phyloP scores from a whole-genome alignment of 1,140 invertebrate genomes.

The Habropoda laboriosa region DNA sequence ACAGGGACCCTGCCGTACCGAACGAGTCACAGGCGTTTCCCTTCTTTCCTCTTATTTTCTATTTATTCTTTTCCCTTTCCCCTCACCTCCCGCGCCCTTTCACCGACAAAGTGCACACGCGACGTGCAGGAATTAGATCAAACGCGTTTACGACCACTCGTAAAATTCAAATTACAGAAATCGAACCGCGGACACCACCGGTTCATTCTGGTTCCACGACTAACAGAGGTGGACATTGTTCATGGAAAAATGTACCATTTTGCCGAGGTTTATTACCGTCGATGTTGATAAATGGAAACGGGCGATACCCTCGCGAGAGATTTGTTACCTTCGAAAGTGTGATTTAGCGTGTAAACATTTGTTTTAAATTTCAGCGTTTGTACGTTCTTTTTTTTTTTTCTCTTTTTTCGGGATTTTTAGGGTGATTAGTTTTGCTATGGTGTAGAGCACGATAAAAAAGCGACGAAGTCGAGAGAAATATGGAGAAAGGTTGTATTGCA shows the following conservation, averaged over 20 bases:
- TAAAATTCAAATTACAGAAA: conserved; percentile 19
- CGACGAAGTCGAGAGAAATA: no score
- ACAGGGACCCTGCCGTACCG: conserved; percentile 8
- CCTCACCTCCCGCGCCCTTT: neutral
- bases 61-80: neutral
- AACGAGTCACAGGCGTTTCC: neutral
- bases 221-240: neutral
- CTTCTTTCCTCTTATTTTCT: neutral
- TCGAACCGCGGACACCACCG: neutral
- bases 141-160: conserved; percentile 25
- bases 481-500: no score
- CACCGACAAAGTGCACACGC: conserved; percentile 6
- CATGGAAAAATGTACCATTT: neutral
- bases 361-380: no score
- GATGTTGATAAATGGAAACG: no score
- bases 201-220: neutral
- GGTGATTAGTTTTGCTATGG: no score
- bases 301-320: no score
- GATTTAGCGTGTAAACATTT: no score
- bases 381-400: no score
- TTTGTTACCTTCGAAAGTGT: no score
- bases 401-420: no score
- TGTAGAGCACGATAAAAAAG: no score
- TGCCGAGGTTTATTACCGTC: neutral
- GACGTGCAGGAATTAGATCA: conserved; percentile 30